Percentiles rank a stretch among this genome's conserved stretches.
phyloP scores from a whole-genome alignment of 2,113 vertebrate genomes.

The Seriola quinqueradiata region DNA sequence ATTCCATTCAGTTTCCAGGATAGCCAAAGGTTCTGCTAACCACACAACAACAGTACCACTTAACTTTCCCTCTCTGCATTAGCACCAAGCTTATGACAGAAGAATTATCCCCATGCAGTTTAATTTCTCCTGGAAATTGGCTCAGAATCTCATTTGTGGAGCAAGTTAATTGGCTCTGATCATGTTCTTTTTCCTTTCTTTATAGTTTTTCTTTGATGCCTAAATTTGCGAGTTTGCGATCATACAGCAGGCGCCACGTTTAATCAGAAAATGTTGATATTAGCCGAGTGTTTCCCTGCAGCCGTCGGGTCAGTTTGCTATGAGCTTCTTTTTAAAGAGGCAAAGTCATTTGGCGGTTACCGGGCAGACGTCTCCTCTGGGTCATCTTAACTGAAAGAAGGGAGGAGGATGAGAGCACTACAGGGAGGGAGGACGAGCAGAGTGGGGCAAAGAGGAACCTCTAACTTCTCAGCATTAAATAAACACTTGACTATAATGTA shows the following conservation, averaged over 20 bases:
- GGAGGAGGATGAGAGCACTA: conserved; percentile 5
- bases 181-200: neutral
- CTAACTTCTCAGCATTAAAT: neutral
- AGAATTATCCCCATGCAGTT: neutral
- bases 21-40: neutral
- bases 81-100: neutral
- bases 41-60: neutral
- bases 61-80: conserved; percentile 1
- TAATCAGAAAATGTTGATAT: conserved; percentile 1
- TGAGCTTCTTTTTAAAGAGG: conserved; percentile 1
- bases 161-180: conserved; percentile 40
- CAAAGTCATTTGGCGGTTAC: conserved; percentile 28
- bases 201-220: conserved; percentile 27
- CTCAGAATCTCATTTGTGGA: conserved; percentile 24
- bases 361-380: conserved; percentile 27
- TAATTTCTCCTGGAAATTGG: conserved; percentile 29
- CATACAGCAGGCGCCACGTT: neutral
- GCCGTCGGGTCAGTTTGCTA: neutral
- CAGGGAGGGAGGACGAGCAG: conserved; percentile 4
- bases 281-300: neutral
- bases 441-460: neutral
- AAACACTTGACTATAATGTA: neutral
- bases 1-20: neutral
- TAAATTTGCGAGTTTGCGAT: neutral
- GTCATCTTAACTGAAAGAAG: conserved; percentile 8